Base-by-base conservation (phyloP, 2,113 vertebrate genomes). In the Uropsilus gracilis region DNA sequence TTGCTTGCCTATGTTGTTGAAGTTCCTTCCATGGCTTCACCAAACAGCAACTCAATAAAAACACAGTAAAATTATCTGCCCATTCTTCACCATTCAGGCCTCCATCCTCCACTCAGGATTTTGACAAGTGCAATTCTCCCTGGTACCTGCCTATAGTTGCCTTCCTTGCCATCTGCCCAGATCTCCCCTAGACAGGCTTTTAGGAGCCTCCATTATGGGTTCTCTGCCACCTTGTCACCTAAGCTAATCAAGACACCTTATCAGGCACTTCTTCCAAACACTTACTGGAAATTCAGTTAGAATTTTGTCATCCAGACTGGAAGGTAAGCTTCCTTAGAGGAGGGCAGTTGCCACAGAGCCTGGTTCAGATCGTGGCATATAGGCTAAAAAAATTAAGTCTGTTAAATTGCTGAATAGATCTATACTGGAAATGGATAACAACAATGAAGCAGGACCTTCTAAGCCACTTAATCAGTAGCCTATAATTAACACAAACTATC, bases 191-290 rank as follows among this genome's bases (percentile, higher is more conserved):
- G 44, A 55, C 18, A 18, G 0, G 1, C 30, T 71, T 14, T 3
- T 5, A 71, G 63, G 90, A 59, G 8, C 2, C 4, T 42, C 28
- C 17, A 0, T 30, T n/a, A 37, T 9, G 30, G 32, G 14, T 6
- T 20, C 55, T 0, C 0, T 17, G 22, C 14, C 16, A 66, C 3
- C 1, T 3, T 69, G 0, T 6, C 30, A 20, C 3, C 12, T 0
- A 73, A 6, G 73, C 11, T 14, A 28, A 46, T 34, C 18, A 30
- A 34, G 26, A 55, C 9, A 4, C 6, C 7, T 13, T 26, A 37
- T 13, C 8, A n/a, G 5, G 6, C 8, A 6, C 13, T 80, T 57
- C 92, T 55, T 88, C 42, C 34, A 53, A 78, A 69, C 18, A 50
- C 22, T 68, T 63, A 63, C 37, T 34, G 0, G 0, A 16, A 55